Conservation (phyloP, 1,140 invertebrate genomes). For the Drosophila prosaltans region DNA sequence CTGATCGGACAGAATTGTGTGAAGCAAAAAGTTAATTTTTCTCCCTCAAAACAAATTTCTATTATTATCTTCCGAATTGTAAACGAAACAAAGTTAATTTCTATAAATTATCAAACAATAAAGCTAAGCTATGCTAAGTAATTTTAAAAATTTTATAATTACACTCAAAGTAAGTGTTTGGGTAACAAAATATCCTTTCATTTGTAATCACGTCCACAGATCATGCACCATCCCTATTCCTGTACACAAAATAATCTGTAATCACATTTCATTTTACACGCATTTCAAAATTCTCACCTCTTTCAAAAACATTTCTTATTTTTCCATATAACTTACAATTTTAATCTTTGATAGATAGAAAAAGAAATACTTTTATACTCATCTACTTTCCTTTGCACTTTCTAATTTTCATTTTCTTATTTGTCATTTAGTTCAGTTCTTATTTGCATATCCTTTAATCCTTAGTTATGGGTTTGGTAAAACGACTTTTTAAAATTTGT, state of each 20-base stretch:
- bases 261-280: not conserved
- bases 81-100: not conserved
- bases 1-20: too few species aligned
- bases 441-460: not conserved
- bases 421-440: not conserved
- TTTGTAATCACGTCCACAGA: too few species aligned
- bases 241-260: not conserved
- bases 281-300: not conserved
- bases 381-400: too few species aligned
- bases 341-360: not conserved
- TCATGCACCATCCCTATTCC: too few species aligned
- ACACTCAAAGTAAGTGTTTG: not conserved
- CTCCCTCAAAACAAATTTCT: slow-evolving; percentile 10
- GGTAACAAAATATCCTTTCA: not conserved
- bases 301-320: not conserved
- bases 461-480: not conserved
- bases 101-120: slow-evolving; percentile 5
- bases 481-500: not conserved
- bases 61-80: not conserved
- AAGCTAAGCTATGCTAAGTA: slow-evolving; percentile 8
- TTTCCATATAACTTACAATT: not conserved
- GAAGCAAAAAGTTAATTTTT: not conserved
- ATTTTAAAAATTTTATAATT: not conserved
- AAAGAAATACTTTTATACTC: too few species aligned
- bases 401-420: too few species aligned